Conservation (phyloP, 2,888 invertebrate species). For the Campoplex nolae region DNA sequence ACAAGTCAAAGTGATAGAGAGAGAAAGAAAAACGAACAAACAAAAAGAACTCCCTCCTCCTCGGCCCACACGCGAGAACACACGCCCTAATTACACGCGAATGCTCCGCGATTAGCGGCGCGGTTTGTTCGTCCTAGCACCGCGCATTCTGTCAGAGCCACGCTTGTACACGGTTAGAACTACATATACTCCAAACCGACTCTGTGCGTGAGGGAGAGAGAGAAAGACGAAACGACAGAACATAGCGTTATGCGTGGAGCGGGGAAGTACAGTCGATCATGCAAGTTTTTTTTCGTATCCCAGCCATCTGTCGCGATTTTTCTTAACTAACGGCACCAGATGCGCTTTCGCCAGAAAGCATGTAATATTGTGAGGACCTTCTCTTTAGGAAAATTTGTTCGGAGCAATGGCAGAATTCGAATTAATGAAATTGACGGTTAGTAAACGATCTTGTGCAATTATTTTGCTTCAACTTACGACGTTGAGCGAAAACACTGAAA, state of each 20-base stretch:
- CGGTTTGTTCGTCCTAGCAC: slow-evolving; percentile 73
- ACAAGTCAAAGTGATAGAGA: slow-evolving; percentile 4
- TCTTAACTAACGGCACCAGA: slow-evolving; percentile 34
- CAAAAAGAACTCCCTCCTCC: slow-evolving; percentile 68
- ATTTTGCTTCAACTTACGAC: background rate
- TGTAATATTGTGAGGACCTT: background rate
- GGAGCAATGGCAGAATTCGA: background rate
- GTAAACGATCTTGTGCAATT: too few species aligned
- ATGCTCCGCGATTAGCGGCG: slow-evolving; percentile 73
- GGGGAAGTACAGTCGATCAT: slow-evolving; percentile 30
- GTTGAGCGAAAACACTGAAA: background rate
- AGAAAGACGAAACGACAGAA: slow-evolving; percentile 17
- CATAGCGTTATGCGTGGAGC: slow-evolving; percentile 34
- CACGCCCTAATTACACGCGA: slow-evolving; percentile 79
- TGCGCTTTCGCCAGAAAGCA: background rate
- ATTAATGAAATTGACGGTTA: background rate
- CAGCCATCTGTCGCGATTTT: slow-evolving; percentile 59
- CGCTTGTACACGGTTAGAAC: slow-evolving; percentile 26
- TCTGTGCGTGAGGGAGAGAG: background rate
- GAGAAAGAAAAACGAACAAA: slow-evolving; percentile 43
- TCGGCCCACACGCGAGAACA: slow-evolving; percentile 74
- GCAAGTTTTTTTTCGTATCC: slow-evolving; percentile 50
- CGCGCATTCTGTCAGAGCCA: slow-evolving; percentile 78
- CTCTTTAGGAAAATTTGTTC: background rate
- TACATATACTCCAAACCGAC: background rate